These are phyloP conservation scores for Nymphicus hollandicus DNA, from an alignment of 2,113 vertebrate genomes.

Conservation along the genomic window DNA sequence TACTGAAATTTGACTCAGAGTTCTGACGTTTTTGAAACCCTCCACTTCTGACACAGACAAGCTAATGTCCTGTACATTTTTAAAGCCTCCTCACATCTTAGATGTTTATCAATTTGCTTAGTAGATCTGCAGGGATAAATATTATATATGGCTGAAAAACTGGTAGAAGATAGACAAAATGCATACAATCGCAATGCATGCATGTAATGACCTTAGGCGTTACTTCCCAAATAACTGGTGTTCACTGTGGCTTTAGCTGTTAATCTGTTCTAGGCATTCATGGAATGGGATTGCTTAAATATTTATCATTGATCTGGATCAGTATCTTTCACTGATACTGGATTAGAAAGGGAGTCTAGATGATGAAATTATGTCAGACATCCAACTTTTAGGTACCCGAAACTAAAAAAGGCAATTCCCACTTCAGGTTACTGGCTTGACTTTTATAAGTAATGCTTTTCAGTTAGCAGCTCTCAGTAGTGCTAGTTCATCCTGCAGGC, in stretches of 20 bases:
- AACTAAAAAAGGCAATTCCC: neutral
- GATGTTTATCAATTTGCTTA: neutral
- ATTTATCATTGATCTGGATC: neutral
- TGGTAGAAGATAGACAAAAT: neutral
- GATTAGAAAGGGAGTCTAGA: neutral
- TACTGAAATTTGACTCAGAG: neutral
- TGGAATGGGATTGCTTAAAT: neutral
- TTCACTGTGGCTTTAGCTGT: neutral
- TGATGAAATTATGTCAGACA: neutral
- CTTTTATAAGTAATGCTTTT: neutral
- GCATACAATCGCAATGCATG: neutral
- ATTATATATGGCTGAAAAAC: neutral
- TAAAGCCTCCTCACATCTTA: neutral
- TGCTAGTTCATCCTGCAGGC: neutral
- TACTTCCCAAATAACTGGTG: neutral
- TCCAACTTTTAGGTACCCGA: neutral
- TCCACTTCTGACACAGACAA: neutral
- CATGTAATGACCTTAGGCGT: neutral
- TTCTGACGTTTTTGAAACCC: neutral
- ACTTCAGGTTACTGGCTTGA: neutral
- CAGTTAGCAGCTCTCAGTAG: neutral
- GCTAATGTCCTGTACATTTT: neutral
- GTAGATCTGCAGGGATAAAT: neutral
- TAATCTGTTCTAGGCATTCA: neutral
- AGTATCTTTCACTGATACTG: neutral